Percentiles rank a stretch among this genome's conserved stretches.
Conservation (phyloP, 2,888 invertebrate genomes). For the Autographa pulchrina region DNA sequence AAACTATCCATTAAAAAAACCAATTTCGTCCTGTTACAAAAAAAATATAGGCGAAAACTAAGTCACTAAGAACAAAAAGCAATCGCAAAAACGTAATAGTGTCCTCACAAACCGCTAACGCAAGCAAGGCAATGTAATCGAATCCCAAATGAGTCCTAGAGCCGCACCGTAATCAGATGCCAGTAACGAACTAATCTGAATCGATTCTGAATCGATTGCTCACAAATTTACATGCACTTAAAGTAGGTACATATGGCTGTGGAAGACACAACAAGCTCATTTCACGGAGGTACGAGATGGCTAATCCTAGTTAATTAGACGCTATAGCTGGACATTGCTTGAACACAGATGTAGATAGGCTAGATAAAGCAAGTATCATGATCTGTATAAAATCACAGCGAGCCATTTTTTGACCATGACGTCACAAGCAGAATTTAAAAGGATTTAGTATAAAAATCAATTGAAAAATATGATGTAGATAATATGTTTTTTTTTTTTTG, state of each 20-base stretch:
- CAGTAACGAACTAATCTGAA: slow-evolving; percentile 46
- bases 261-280: slow-evolving; percentile 65
- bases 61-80: background rate
- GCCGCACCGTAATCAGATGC: slow-evolving; percentile 47
- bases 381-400: too few species aligned
- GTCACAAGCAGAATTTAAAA: too few species aligned
- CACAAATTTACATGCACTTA: slow-evolving; percentile 50
- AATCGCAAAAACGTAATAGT: slow-evolving; percentile 19
- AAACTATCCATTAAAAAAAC: background rate
- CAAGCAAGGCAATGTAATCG: slow-evolving; percentile 43
- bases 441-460: too few species aligned
- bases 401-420: too few species aligned
- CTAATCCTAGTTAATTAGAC: slow-evolving; percentile 79
- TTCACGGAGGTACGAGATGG: slow-evolving; percentile 64
- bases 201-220: slow-evolving; percentile 49
- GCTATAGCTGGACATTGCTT: slow-evolving; percentile 60
- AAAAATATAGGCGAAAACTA: background rate
- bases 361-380: too few species aligned
- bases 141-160: slow-evolving; percentile 48
- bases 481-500: too few species aligned
- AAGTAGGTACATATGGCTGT: slow-evolving; percentile 20
- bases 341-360: too few species aligned
- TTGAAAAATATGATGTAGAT: too few species aligned
- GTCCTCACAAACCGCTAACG: slow-evolving; percentile 32
- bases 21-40: background rate